Percentiles rank a stretch among this genome's conserved stretches.
Conservation (phyloP, 2,888 invertebrate genomes). For the Heteromyza rotundicornis region DNA sequence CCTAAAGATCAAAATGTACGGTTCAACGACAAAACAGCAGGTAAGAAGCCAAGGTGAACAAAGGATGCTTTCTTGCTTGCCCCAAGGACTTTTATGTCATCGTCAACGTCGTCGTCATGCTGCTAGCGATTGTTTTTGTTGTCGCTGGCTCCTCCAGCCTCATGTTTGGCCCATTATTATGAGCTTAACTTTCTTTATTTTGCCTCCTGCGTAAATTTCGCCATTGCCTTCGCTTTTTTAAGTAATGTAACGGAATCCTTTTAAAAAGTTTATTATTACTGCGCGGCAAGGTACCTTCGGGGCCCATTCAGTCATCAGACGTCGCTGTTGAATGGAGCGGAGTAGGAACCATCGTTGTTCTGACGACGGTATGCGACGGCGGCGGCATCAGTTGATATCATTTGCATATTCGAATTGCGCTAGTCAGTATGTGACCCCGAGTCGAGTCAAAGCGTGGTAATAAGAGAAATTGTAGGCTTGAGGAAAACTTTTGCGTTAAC, state of each 20-base stretch:
- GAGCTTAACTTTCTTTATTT: background rate
- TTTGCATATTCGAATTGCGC: background rate
- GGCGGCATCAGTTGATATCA: slow-evolving; percentile 1
- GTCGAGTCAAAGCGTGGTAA: too few species aligned
- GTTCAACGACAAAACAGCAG: too few species aligned
- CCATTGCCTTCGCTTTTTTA: background rate
- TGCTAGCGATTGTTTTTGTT: background rate
- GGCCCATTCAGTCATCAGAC: background rate
- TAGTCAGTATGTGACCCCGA: too few species aligned
- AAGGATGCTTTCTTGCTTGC: background rate
- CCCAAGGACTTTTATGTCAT: slow-evolving; percentile 16
- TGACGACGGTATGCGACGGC: background rate
- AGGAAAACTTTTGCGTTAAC: too few species aligned
- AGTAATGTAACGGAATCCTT: background rate
- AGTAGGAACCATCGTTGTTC: background rate
- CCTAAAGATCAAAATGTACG: too few species aligned
- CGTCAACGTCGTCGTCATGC: background rate
- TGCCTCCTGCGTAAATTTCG: background rate
- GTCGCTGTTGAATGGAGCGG: too few species aligned
- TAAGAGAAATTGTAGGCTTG: too few species aligned
- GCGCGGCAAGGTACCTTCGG: background rate
- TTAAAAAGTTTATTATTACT: background rate
- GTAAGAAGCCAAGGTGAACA: too few species aligned
- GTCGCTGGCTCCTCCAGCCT: too few species aligned
- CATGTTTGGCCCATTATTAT: background rate